Evolutionary conservation across 2,797 vertebrate genomes (phyloP), one percentile per base, ranked within the genome.

Genomic region (Molossus molossus): DNA sequence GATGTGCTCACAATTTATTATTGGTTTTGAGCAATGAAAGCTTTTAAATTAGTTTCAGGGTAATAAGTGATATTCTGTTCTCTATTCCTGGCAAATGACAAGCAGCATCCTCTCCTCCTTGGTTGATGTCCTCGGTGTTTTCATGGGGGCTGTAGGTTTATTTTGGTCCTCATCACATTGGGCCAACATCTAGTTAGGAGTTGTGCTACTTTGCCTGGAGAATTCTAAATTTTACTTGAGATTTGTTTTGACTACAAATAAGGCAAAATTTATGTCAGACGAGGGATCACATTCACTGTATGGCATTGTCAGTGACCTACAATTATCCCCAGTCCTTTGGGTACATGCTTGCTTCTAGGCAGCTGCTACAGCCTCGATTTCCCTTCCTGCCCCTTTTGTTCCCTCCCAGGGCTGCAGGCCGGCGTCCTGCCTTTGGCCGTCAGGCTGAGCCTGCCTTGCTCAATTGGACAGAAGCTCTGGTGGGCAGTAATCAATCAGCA

Each of bases 231-330:
- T 86, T 93, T 81, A 84, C 60, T 88, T 1, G 15, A 67, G 53
- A 29, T 91, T 84, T 93, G 53, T 95, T 96, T 94, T 75, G n/a
- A 92, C 73, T 90, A 62, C 81, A 93, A 96, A 80, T 94, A 83
- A 96, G 90, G 90, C 55, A 92, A 70, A 96, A 69, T 69, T 73
- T 57, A 37, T 84, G 48, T 93, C 11, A 60, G 33, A 37, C 0
- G 9, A 89, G 27, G 90, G 93, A 80, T 70, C 15, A 25, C 0
- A 1, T 77, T 90, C 9, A 55, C 77, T 83, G 2, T 15, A 0
- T 60, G 25, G 58, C 65, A 8, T 62, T 93, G 70, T 37, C 33
- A 60, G 37, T 94, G 73, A 77, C 87, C 91, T 90, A 7, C 70
- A 69, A 80, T 95, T 77, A 82, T 69, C 72, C 83, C 70, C 23